Evolutionary conservation across 35 echinoderm and acorn worm genomes (phyloP).

Genomic region (Ophiothrix spiculata): DNA sequence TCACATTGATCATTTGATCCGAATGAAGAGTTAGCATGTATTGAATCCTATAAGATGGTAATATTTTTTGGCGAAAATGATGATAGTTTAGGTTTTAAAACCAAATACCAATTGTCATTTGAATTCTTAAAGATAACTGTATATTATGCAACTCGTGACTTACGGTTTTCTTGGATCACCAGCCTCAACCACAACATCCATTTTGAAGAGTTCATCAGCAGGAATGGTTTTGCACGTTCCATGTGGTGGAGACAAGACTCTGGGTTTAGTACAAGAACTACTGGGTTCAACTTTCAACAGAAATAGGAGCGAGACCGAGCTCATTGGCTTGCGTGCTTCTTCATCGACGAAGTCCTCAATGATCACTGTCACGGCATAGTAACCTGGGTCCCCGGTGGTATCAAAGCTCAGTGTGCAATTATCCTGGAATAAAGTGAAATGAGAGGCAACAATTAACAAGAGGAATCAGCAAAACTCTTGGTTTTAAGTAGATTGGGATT

Average conservation of each 20-base stretch:
- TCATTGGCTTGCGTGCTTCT: not conserved
- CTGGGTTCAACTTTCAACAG: conserved; percentile 1
- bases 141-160: no score
- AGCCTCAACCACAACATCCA: not conserved
- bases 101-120: no score
- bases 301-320: conserved; percentile 22
- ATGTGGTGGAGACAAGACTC: not conserved
- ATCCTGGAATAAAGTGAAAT: conserved; percentile 7
- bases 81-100: no score
- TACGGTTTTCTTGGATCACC: conserved; percentile 10
- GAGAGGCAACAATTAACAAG: no score
- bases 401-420: conserved; percentile 14
- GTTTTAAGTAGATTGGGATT: no score
- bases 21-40: no score
- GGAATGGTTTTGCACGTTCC: conserved; percentile 31
- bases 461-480: no score
- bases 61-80: no score
- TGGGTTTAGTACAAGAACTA: not conserved
- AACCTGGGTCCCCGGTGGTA: not conserved
- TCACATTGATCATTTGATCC: no score
- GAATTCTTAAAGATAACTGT: no score
- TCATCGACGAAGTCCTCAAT: conserved; percentile 21
- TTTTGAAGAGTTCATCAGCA: not conserved
- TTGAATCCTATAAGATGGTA: no score
- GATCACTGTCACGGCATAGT: conserved; percentile 26